These are phyloP conservation scores for Vidua macroura DNA, from an alignment of 2,113 vertebrate species.

Conservation along the genomic window DNA sequence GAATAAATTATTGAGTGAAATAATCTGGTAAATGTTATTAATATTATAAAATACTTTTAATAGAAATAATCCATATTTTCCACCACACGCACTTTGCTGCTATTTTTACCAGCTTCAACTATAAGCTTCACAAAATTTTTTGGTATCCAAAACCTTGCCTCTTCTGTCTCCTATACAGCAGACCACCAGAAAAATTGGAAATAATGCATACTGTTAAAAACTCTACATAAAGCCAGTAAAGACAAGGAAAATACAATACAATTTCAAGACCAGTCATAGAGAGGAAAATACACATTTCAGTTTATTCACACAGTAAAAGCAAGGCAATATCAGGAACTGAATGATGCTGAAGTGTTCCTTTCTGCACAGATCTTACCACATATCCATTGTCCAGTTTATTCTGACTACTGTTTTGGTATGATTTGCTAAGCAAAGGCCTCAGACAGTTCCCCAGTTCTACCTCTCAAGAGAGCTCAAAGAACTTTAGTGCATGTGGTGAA, in stretches of 20 bases:
- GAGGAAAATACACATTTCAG: background rate
- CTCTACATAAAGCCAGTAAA: background rate
- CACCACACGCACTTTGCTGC: fast-evolving
- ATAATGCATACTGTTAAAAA: background rate
- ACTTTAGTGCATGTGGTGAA: background rate
- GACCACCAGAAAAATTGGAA: background rate
- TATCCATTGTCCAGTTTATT: background rate
- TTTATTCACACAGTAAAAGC: background rate
- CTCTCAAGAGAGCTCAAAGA: background rate
- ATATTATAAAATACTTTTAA: background rate
- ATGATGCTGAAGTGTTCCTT: background rate
- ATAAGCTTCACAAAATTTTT: background rate
- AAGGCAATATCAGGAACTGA: background rate
- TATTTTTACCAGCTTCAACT: background rate
- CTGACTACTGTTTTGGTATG: background rate
- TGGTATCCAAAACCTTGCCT: background rate
- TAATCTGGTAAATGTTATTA: background rate
- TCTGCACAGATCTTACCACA: background rate
- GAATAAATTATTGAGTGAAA: background rate
- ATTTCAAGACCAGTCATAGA: background rate
- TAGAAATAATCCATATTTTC: background rate
- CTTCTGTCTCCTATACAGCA: background rate
- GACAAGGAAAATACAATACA: background rate
- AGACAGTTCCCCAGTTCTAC: background rate
- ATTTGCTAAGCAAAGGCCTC: background rate